These are phyloP conservation scores for Campylorhamphus procurvoides DNA, from an alignment of 2,113 vertebrate genomes.

Conservation along the genomic window DNA sequence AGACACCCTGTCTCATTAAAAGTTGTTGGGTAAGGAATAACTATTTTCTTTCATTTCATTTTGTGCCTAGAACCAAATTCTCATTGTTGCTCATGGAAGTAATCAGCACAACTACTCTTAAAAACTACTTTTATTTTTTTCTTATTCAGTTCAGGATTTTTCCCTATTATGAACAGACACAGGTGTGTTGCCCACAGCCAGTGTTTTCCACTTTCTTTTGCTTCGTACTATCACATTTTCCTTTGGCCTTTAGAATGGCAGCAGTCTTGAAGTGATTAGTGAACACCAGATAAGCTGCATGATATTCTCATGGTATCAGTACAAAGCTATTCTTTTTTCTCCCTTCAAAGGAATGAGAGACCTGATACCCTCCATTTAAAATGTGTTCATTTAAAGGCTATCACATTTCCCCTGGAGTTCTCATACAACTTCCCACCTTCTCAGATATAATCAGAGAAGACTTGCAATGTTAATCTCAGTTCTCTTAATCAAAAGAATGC, in stretches of 20 bases:
- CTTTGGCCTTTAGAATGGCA: background rate
- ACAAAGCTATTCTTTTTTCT: background rate
- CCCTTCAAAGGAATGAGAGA: background rate
- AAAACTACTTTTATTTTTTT: background rate
- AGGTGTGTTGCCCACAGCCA: background rate
- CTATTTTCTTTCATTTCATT: background rate
- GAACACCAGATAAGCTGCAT: background rate
- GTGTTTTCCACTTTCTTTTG: background rate
- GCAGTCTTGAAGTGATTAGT: background rate
- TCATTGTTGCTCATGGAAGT: background rate
- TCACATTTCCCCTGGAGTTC: background rate
- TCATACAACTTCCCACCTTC: background rate
- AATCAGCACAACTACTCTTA: background rate
- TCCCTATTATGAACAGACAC: background rate
- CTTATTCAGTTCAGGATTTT: background rate
- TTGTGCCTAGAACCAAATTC: background rate
- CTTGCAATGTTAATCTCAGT: slow-evolving; percentile 26
- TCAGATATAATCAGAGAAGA: slow-evolving; percentile 3
- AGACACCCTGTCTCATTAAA: background rate
- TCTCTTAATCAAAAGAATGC: slow-evolving; percentile 45
- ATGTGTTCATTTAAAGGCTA: background rate
- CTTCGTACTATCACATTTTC: background rate
- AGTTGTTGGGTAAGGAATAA: background rate
- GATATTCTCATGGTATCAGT: background rate
- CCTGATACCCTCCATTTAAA: background rate